A percentile compares a stretch with the other conserved stretches of the same genome.
Conservation (phyloP, 2,113 vertebrate genomes). For the Nettapus auritus region DNA sequence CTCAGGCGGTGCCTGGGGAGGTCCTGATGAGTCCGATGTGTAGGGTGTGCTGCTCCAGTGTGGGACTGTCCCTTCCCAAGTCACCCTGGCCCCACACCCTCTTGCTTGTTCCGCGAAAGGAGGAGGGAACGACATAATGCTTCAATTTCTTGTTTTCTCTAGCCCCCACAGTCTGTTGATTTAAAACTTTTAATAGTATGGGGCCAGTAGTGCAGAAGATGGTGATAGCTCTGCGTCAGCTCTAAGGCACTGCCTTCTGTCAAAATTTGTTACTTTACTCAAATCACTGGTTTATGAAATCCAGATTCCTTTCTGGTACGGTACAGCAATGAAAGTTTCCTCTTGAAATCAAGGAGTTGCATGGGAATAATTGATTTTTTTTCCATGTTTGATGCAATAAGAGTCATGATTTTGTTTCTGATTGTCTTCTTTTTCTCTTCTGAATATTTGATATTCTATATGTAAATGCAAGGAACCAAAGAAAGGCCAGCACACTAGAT, state of each 20-base stretch:
- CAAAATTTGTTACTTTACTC: background rate
- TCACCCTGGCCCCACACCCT: background rate
- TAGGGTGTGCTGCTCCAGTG: fast-evolving
- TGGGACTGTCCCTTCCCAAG: background rate
- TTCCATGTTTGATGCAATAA: background rate
- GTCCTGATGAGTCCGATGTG: fast-evolving
- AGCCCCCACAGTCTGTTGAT: background rate
- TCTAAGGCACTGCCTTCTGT: background rate
- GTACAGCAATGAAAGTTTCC: background rate
- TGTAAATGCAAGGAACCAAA: background rate
- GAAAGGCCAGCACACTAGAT: slow-evolving; percentile 15
- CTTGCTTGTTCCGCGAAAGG: background rate
- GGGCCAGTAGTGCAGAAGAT: background rate
- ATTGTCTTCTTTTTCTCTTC: background rate
- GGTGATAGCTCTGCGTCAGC: background rate
- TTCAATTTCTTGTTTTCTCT: background rate
- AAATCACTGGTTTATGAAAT: background rate
- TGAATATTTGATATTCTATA: background rate
- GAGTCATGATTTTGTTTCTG: background rate
- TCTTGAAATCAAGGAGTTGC: background rate
- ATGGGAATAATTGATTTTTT: background rate
- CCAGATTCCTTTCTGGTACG: background rate
- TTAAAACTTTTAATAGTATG: background rate
- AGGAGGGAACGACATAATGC: fast-evolving
- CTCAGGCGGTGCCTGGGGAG: background rate